Evolutionary conservation across 2,888 invertebrate species (phyloP), one percentile per base, ranked within the genome.

Genomic region (Pheosia tremula): DNA sequence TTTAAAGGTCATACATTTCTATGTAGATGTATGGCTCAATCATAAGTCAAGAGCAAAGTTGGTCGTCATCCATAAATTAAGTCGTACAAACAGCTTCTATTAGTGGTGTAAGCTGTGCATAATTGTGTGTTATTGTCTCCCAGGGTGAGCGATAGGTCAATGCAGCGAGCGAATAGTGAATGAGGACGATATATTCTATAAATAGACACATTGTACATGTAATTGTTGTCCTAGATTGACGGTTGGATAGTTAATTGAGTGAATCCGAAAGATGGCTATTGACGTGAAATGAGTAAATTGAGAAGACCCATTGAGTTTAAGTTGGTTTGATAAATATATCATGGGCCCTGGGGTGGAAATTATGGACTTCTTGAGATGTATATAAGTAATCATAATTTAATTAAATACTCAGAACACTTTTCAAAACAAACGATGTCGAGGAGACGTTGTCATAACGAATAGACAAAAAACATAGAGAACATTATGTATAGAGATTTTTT

Each of bases 121-220:
- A 74, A 74, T 74, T 59, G 58, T 57, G 50, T 57, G 53, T 54
- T 67, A 69, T 76, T 74, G 73, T 72, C 64, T 61, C 60, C 60
- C 62, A 61, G 64, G 63, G 65, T 45, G 68, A 67, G 63, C 67
- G 74, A 68, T 68, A 59, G 68, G 71, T 74, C 70, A 64, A 64
- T 68, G 45, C n/a, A 56, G 58, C 24, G 47, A 64, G 52, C 59
- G 63, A 58, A 52, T 41, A 60, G 56, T 62, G 66, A 64, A 65
- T 53, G 41, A 10, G 13, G 62, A 66, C 67, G 60, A 74, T 66
- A 71, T 69, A 67, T 57, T 58, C 52, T 53, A 50, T 49, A n/a
- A 47, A 55, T 6, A 56, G 49, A 57, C 45, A 39, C 57, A 24
- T 50, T 50, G 50, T 50, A 24, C 4, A 13, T 50, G 50, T 50